Percentiles rank a stretch among this genome's conserved stretches.
These are phyloP conservation scores for Aphelenchoides bicaudatus DNA, from an alignment of 2,888 invertebrate genomes.

Conservation along the genomic window DNA sequence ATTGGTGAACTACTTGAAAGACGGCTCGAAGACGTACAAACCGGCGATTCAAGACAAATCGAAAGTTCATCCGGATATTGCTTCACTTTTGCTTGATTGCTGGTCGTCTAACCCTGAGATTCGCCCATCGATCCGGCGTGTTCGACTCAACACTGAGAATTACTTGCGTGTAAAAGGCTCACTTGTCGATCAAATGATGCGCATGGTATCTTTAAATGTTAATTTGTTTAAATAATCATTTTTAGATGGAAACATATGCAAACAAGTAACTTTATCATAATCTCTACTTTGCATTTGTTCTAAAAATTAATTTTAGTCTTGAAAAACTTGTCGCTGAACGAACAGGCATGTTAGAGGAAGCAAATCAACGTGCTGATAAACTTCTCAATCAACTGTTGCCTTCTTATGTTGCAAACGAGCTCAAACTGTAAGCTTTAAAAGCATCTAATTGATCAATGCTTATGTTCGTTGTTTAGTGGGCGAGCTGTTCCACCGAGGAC, in stretches of 20 bases:
- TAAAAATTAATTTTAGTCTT: too few relatives aligned
- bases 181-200: constrained; percentile 56
- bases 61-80: constrained; percentile 53
- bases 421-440: too few relatives aligned
- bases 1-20: constrained; percentile 45
- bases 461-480: constrained; percentile 51
- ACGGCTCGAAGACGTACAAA: constrained; percentile 44
- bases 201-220: too few relatives aligned
- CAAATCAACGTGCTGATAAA: constrained; percentile 55
- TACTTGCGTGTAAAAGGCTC: constrained; percentile 36
- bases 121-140: constrained; percentile 43
- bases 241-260: constrained; percentile 56
- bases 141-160: constrained; percentile 42
- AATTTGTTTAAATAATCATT: too few relatives aligned
- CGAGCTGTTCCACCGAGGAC: constrained; percentile 48
- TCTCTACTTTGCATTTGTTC: too few relatives aligned
- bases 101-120: constrained; percentile 55
- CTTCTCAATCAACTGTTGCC: constrained; percentile 54
- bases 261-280: too few relatives aligned
- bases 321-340: constrained; percentile 57
- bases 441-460: too few relatives aligned
- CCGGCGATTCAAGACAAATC: constrained; percentile 47
- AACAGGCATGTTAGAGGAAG: constrained; percentile 60
- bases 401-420: constrained; percentile 22
- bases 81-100: constrained; percentile 39